Evolutionary conservation across 1,140 invertebrate genomes (phyloP).

Genomic region (Drosophila pseudoananassae): DNA sequence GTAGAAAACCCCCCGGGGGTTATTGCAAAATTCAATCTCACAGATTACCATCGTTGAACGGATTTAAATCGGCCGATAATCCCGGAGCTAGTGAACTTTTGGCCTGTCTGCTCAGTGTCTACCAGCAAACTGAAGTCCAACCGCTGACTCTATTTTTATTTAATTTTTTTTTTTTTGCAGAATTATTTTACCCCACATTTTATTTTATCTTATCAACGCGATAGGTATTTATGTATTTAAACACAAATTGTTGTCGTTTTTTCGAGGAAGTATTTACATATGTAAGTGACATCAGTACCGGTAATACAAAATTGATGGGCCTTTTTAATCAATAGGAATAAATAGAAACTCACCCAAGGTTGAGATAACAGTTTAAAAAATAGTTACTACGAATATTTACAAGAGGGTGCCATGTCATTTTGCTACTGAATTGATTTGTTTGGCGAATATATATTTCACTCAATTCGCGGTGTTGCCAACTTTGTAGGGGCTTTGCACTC

Average conservation of each 20-base stretch:
- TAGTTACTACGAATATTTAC: not conserved
- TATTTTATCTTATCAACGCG: slow-evolving; percentile 64
- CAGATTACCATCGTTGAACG: slow-evolving; percentile 61
- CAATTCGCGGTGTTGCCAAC: slow-evolving; percentile 22
- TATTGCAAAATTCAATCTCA: slow-evolving; percentile 83
- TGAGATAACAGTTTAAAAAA: not conserved
- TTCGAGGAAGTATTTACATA: slow-evolving; percentile 27
- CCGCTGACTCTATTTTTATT: slow-evolving; percentile 13
- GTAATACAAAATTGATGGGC: slow-evolving; percentile 17
- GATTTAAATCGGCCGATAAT: slow-evolving; percentile 1
- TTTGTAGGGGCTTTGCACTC: slow-evolving; percentile 8
- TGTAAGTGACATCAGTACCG: slow-evolving; percentile 39
- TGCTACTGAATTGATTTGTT: slow-evolving; percentile 12
- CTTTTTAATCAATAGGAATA: not conserved
- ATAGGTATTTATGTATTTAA: slow-evolving; percentile 47
- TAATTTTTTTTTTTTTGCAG: slow-evolving; percentile 25
- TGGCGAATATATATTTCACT: slow-evolving; percentile 12
- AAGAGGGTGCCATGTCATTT: too few species aligned
- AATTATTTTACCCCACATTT: slow-evolving; percentile 29
- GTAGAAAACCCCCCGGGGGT: slow-evolving; percentile 84
- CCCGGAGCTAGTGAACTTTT: slow-evolving; percentile 15
- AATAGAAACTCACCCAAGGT: slow-evolving; percentile 2
- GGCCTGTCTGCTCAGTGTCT: slow-evolving; percentile 29
- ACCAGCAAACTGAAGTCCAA: slow-evolving; percentile 32
- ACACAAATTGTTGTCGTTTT: slow-evolving; percentile 38